These are phyloP conservation scores for Hyperoplus immaculatus DNA, from an alignment of 2,797 vertebrate genomes.

Conservation along the genomic window DNA sequence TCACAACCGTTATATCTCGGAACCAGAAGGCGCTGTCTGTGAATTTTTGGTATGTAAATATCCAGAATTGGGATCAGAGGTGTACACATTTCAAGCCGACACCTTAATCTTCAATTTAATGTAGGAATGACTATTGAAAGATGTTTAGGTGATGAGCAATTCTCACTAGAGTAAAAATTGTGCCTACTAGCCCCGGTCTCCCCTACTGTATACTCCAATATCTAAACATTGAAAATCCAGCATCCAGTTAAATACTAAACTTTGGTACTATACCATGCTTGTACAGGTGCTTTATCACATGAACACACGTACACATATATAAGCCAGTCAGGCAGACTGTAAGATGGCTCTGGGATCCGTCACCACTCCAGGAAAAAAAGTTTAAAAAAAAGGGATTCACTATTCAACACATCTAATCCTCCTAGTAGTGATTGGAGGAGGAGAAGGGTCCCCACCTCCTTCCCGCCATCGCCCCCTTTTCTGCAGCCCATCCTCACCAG, in stretches of 20 bases:
- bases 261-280: conserved; percentile 4
- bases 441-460: conserved; percentile 32
- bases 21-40: too few species aligned
- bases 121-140: background rate
- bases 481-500: conserved; percentile 42
- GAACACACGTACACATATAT: conserved; percentile 24
- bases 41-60: too few species aligned
- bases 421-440: conserved; percentile 28
- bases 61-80: too few species aligned
- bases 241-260: background rate
- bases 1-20: too few species aligned
- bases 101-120: too few species aligned
- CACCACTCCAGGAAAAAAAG: conserved; percentile 24
- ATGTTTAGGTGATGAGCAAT: too few species aligned
- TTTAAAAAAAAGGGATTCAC: conserved; percentile 33
- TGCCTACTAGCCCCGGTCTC: too few species aligned
- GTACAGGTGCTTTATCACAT: conserved; percentile 40
- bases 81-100: too few species aligned
- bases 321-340: conserved; percentile 38
- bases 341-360: conserved; percentile 38
- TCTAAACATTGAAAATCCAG: background rate
- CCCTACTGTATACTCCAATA: background rate
- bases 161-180: too few species aligned
- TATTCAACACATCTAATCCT: conserved; percentile 42
- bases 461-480: conserved; percentile 32